Percentiles rank a stretch among this genome's conserved stretches.
Conservation (phyloP, 92 coral and sea anemone genomes). For the Epizoanthus scotinus region DNA sequence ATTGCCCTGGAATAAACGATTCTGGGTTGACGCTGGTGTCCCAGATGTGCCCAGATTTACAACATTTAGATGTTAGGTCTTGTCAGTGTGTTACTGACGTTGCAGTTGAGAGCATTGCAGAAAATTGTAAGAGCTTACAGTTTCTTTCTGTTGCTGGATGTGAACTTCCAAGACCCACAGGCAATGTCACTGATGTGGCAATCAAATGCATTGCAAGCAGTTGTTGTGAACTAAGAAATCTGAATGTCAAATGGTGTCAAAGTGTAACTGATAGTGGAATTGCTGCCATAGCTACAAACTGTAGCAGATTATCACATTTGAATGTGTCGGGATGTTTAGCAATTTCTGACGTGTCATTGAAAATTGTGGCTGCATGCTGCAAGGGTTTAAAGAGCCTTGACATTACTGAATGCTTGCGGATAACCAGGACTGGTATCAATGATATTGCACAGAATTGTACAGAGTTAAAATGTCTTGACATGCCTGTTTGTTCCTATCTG, state of each 20-base stretch:
- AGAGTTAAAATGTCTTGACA: constrained; percentile 59
- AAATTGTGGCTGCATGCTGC: constrained; percentile 69
- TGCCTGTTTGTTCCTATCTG: constrained; percentile 83
- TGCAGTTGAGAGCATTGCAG: constrained; percentile 70
- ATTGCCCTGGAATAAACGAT: constrained; percentile 79
- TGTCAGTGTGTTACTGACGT: constrained; percentile 80
- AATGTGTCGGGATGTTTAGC: constrained; percentile 85
- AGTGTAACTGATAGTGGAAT: constrained; percentile 80
- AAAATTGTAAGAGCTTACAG: constrained; percentile 63
- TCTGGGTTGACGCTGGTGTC: constrained; percentile 62
- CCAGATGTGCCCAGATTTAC: constrained; percentile 65
- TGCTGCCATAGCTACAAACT: constrained; percentile 69
- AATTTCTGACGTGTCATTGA: constrained; percentile 72
- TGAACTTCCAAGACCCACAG: constrained; percentile 77
- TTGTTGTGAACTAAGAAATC: constrained; percentile 50
- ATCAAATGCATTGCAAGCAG: constrained; percentile 65
- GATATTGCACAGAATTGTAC: constrained; percentile 71
- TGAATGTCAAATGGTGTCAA: constrained; percentile 80
- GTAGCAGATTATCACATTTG: constrained; percentile 52
- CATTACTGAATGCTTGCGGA: constrained; percentile 75
- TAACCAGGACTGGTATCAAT: constrained; percentile 66
- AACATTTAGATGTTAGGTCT: constrained; percentile 63
- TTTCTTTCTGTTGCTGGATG: constrained; percentile 75
- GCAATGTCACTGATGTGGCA: constrained; percentile 82
- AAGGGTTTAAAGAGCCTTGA: constrained; percentile 54